Evolutionary conservation across 64 coral and sea anemone species (phyloP).

Genomic region (Orbicella faveolata): DNA sequence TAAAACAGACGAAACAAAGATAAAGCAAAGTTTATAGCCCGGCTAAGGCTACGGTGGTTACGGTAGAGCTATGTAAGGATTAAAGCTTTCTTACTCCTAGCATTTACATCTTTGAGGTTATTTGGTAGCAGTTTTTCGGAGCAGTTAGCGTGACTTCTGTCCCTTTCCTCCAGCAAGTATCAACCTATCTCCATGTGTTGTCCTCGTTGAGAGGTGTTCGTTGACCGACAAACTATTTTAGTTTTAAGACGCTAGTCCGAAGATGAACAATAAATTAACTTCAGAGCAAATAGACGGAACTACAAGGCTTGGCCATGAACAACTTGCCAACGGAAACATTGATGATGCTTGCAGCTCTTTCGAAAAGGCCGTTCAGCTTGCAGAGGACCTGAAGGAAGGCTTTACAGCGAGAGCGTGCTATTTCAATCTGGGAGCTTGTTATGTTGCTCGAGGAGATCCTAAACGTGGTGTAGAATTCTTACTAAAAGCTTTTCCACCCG

Average conservation of each 20-base stretch:
- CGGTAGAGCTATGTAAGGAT: not conserved
- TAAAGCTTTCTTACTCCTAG: not conserved
- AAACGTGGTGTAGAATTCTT: slow-evolving; percentile 86
- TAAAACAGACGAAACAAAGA: slow-evolving; percentile 2
- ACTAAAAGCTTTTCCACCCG: slow-evolving; percentile 82
- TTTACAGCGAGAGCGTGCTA: slow-evolving; percentile 94
- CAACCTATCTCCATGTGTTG: not conserved
- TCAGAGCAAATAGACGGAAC: slow-evolving; percentile 72
- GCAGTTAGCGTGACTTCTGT: not conserved
- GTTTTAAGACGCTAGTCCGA: not conserved
- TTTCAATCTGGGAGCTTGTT: slow-evolving; percentile 97
- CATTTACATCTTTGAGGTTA: not conserved
- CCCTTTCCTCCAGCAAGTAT: not conserved
- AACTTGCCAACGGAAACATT: slow-evolving; percentile 71
- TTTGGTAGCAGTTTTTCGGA: not conserved
- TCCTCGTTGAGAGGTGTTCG: not conserved
- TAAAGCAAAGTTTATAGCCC: no score
- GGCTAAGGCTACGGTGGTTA: no score
- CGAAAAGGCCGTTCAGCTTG: slow-evolving; percentile 78
- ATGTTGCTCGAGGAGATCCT: slow-evolving; percentile 84
- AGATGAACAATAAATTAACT: slow-evolving; percentile 16
- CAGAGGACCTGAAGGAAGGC: slow-evolving; percentile 64
- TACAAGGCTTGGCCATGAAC: slow-evolving; percentile 78
- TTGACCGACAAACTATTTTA: not conserved
- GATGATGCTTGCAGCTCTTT: slow-evolving; percentile 69